Evolutionary conservation across 2,888 invertebrate species (phyloP).

Genomic region (Limenitis camilla): DNA sequence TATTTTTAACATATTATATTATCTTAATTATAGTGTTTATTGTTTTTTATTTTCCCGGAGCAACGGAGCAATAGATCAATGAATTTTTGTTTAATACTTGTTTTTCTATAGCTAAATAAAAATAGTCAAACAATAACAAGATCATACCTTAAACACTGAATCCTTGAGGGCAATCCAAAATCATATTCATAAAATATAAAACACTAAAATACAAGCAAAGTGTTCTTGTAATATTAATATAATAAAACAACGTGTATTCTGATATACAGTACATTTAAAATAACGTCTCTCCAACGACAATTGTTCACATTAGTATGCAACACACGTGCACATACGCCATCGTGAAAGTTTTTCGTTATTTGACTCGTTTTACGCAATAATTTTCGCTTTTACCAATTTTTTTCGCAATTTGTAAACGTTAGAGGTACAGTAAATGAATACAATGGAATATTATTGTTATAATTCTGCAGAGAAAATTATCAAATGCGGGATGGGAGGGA

Average conservation of each 20-base stretch:
- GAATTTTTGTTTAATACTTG: too few relatives aligned
- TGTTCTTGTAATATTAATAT: neutral
- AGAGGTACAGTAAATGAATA: neutral
- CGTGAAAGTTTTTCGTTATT: constrained; percentile 16
- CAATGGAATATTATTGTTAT: neutral
- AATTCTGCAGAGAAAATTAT: too few relatives aligned
- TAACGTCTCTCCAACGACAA: neutral
- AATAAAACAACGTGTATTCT: neutral
- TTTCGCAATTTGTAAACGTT: neutral
- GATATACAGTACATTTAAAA: neutral
- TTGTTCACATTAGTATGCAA: neutral
- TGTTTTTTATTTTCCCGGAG: too few relatives aligned
- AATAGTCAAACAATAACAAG: too few relatives aligned
- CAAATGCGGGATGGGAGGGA: too few relatives aligned
- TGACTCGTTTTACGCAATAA: constrained; percentile 1
- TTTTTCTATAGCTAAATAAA: too few relatives aligned
- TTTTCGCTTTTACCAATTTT: constrained; percentile 1
- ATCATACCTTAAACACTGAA: too few relatives aligned
- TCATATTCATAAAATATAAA: neutral
- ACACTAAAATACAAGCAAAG: neutral
- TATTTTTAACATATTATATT: too few relatives aligned
- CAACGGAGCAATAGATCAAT: too few relatives aligned
- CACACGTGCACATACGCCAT: neutral
- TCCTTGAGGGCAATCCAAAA: too few relatives aligned
- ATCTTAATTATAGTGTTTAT: too few relatives aligned